Percentiles rank a stretch among this genome's conserved stretches.
Evolutionary conservation across 2,797 vertebrate species (phyloP).

Genomic region (Eospalax fontanierii): DNA sequence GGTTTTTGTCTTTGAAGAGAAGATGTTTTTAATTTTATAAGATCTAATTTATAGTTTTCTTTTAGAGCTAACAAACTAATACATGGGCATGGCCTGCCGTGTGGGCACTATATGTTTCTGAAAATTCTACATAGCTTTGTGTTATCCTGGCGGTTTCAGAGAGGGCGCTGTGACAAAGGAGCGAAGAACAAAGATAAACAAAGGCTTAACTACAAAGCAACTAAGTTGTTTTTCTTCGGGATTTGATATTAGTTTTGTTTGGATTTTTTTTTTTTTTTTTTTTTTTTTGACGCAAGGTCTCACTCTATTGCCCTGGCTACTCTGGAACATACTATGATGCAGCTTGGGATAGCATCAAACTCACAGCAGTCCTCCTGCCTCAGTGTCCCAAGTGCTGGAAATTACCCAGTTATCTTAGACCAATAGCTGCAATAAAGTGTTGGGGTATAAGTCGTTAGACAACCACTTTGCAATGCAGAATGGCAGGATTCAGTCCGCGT

Average conservation of each 20-base stretch:
- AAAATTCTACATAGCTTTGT: not conserved
- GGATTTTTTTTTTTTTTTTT: not conserved
- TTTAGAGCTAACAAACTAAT: constrained; percentile 16
- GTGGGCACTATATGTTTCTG: not conserved
- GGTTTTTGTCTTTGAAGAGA: constrained; percentile 34
- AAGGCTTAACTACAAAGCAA: constrained; percentile 5
- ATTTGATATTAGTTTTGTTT: too few relatives aligned
- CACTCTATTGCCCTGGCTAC: not conserved
- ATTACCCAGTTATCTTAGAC: not conserved
- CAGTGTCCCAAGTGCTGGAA: not conserved
- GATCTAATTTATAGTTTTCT: constrained; percentile 30
- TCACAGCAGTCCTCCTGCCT: not conserved
- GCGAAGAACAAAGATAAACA: not conserved
- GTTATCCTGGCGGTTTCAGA: not conserved
- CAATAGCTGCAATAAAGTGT: not conserved
- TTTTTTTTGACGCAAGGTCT: not conserved
- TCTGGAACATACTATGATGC: not conserved
- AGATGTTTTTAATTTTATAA: constrained; percentile 39
- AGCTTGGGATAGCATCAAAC: not conserved
- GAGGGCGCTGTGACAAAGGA: too few relatives aligned
- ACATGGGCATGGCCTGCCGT: not conserved
- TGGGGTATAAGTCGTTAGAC: not conserved
- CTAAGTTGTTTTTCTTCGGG: not conserved
- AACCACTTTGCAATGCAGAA: not conserved
- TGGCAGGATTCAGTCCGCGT: not conserved